Base-by-base conservation (phyloP, 1,140 invertebrate genomes). In the Drosophila melanica region DNA sequence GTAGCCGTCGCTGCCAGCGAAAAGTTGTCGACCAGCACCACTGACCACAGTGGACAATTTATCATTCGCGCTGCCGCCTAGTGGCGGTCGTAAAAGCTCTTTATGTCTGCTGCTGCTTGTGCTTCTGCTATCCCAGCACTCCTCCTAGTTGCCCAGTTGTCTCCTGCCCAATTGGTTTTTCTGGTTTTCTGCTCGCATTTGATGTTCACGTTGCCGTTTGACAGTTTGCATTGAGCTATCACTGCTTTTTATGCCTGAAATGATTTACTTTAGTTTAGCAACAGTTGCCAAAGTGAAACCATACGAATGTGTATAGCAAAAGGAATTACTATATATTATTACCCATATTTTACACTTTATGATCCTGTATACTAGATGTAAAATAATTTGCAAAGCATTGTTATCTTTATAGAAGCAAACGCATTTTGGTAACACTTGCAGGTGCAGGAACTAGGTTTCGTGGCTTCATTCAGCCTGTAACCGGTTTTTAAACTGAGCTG, bases 31-130 rank as follows among this genome's bases (percentile, higher is more conserved):
- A 84, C 81, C 77, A 85, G 74, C 41, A n/a, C 45, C 14, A 51
- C 71, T 79, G 81, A 60, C 71, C 72, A 63, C 58, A 51, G 55
- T 77, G 59, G 75, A 82, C 82, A 71, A 86, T 86, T 86, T 86
- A 86, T 86, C 84, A 86, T 89, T 37, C 64, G 60, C 75, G 66
- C 66, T 72, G 81, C 77, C 45, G 80, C 59, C 80, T 72, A 33
- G 62, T 84, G 80, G 67, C 75, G 84, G 67, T 73, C 79, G 62
- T 86, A 86, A 86, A 86, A 86, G 72, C 79, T 71, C 82, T 86
- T 86, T 86, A 86, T 86, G 84, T 67, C 65, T 58, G 82, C 82
- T 89, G 70, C 84, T 87, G 84, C 81, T 66, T 74, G 63, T 67
- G 54, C 47, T 50, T 7, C 23, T 41, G 5, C 39, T 33, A 18